phyloP scores from a whole-genome alignment of 2,113 vertebrate genomes.

The Clarias magur region DNA sequence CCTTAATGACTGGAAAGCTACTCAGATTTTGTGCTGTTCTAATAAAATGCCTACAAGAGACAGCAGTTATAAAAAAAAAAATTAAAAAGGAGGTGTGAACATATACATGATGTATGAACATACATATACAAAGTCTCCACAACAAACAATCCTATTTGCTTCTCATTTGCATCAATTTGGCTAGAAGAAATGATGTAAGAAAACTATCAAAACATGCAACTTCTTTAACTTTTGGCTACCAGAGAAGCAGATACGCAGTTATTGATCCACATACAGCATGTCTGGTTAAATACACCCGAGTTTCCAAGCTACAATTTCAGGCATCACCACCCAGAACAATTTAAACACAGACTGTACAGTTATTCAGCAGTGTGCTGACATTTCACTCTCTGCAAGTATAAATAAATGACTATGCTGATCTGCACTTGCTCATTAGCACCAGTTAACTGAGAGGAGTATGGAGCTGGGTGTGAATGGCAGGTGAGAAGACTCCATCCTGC shows the following conservation, averaged over 20 bases:
- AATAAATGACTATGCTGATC: constrained; percentile 30
- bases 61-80: not conserved
- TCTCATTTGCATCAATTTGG: not conserved
- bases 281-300: not conserved
- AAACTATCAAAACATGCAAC: not conserved
- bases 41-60: not conserved
- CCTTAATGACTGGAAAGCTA: not conserved
- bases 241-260: not conserved
- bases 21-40: not conserved
- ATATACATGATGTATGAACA: not conserved
- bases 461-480: constrained; percentile 40
- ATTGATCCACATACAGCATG: not conserved
- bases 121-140: too few relatives aligned
- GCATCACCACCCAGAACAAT: not conserved
- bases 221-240: not conserved
- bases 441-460: constrained; percentile 37
- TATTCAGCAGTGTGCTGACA: not conserved
- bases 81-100: not conserved
- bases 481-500: constrained; percentile 34
- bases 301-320: not conserved
- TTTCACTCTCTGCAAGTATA: not conserved
- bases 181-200: not conserved
- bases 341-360: not conserved
- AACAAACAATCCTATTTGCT: not conserved
- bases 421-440: constrained; percentile 50